Percentiles rank a stretch among this genome's conserved stretches.
Conservation (phyloP, 2,797 vertebrate species). For the Heteromormyrus szaboi region DNA sequence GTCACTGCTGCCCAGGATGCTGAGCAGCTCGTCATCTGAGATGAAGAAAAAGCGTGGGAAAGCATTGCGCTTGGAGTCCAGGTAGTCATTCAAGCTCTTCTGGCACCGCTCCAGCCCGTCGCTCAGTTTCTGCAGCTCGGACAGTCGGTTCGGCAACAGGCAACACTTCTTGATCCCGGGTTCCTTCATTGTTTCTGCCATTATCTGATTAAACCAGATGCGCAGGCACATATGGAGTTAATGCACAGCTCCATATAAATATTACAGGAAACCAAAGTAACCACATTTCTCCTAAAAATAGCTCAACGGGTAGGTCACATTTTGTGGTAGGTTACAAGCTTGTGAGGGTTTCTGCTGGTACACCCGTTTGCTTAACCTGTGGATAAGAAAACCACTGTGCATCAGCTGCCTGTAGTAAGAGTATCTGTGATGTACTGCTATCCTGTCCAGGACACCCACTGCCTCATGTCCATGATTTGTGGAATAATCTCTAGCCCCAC, state of each 20-base stretch:
- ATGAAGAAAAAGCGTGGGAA: slow-evolving; percentile 98
- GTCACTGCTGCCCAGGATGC: slow-evolving; percentile 86
- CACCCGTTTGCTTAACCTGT: not conserved
- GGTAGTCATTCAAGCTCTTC: slow-evolving; percentile 90
- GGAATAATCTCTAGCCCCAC: not conserved
- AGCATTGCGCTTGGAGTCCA: slow-evolving; percentile 89
- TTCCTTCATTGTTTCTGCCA: slow-evolving; percentile 72
- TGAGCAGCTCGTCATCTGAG: slow-evolving; percentile 92
- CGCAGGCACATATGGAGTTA: not conserved
- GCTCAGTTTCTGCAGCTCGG: slow-evolving; percentile 72
- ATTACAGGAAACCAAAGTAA: not conserved
- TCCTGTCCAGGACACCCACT: not conserved
- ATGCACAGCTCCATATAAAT: not conserved
- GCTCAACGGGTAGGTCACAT: not conserved
- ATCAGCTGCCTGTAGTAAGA: not conserved
- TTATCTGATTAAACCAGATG: slow-evolving; percentile 65
- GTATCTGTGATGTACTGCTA: not conserved
- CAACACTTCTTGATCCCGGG: slow-evolving; percentile 80
- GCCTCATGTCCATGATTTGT: not conserved
- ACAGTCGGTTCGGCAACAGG: slow-evolving; percentile 71
- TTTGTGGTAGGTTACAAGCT: not conserved
- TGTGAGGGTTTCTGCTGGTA: not conserved
- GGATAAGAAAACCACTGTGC: not conserved
- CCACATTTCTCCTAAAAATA: not conserved
- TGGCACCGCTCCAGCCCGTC: slow-evolving; percentile 86